phyloP scores from a whole-genome alignment of 2,113 vertebrate genomes.

The Sigmodon hispidus region DNA sequence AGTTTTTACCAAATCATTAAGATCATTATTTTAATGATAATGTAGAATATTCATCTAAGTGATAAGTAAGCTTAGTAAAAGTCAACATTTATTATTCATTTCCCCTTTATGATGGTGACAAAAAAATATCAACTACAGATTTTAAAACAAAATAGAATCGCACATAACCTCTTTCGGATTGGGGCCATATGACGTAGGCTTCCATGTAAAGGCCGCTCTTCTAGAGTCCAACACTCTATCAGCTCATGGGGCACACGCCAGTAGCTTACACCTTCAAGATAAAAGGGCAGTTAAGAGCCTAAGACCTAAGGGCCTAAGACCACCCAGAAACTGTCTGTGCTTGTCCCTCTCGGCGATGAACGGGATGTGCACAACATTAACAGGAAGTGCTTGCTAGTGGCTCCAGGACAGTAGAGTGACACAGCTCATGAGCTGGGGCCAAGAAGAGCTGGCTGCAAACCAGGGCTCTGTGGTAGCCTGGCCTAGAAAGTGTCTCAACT shows the following conservation, averaged over 20 bases:
- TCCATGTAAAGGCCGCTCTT: constrained; percentile 84
- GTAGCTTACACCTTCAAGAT: constrained; percentile 85
- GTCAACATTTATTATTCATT: constrained; percentile 6
- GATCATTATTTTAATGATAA: neutral
- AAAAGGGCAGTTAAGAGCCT: constrained; percentile 46
- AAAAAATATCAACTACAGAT: neutral
- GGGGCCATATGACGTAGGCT: constrained; percentile 81
- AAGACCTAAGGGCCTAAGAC: no score
- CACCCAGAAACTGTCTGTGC: neutral
- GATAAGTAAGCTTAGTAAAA: neutral
- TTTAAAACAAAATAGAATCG: neutral
- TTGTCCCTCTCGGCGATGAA: neutral
- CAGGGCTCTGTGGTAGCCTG: neutral
- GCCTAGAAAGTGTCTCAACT: neutral
- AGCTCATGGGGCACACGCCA: constrained; percentile 86
- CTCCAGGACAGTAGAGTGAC: neutral
- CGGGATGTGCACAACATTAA: neutral
- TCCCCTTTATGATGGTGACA: constrained; percentile 2
- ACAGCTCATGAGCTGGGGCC: neutral
- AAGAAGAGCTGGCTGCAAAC: neutral
- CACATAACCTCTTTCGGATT: constrained; percentile 83
- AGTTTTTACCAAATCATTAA: neutral
- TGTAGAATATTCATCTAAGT: neutral
- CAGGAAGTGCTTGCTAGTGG: neutral
- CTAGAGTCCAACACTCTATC: constrained; percentile 87